Percentiles rank a stretch among this genome's conserved stretches.
phyloP scores from a whole-genome alignment of 2,113 vertebrate genomes.

The Nibea coibor region DNA sequence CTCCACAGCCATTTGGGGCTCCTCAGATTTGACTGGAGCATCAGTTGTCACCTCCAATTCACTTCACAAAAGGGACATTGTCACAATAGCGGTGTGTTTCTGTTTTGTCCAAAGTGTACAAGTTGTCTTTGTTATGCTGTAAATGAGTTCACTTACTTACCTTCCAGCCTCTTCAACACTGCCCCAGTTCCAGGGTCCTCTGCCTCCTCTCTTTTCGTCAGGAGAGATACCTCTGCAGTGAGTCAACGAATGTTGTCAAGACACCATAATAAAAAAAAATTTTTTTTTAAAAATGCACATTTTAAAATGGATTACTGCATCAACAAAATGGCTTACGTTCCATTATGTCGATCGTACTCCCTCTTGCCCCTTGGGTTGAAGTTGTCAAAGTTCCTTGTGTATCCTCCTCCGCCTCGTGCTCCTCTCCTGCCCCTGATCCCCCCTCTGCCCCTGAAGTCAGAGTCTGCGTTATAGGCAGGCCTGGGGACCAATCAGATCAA shows the following conservation, averaged over 20 bases:
- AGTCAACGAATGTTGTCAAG: not conserved
- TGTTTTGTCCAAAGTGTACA: not conserved
- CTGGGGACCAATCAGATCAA: conserved; percentile 29
- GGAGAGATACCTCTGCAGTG: conserved; percentile 80
- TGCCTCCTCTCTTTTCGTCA: conserved; percentile 84
- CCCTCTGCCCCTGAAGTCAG: conserved; percentile 78
- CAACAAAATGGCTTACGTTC: conserved; percentile 79
- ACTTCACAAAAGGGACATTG: conserved; percentile 67
- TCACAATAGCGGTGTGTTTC: not conserved
- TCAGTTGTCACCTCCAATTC: conserved; percentile 76
- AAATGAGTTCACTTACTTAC: conserved; percentile 44
- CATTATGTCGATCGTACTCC: conserved; percentile 88
- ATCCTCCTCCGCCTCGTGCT: conserved; percentile 68
- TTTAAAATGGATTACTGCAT: too few species aligned
- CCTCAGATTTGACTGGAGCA: conserved; percentile 74
- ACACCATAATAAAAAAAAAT: not conserved
- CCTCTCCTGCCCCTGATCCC: conserved; percentile 80
- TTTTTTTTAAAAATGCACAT: too few species aligned
- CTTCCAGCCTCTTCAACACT: conserved; percentile 79
- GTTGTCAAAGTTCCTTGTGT: conserved; percentile 76
- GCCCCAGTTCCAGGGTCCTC: conserved; percentile 85
- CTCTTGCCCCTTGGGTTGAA: conserved; percentile 87
- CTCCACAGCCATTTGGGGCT: conserved; percentile 63
- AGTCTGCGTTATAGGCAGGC: conserved; percentile 78
- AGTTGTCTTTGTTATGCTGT: not conserved